Evolutionary conservation across 2,113 vertebrate species (phyloP), one percentile per base, ranked within the genome.

Genomic region (Vicugna pacos): DNA sequence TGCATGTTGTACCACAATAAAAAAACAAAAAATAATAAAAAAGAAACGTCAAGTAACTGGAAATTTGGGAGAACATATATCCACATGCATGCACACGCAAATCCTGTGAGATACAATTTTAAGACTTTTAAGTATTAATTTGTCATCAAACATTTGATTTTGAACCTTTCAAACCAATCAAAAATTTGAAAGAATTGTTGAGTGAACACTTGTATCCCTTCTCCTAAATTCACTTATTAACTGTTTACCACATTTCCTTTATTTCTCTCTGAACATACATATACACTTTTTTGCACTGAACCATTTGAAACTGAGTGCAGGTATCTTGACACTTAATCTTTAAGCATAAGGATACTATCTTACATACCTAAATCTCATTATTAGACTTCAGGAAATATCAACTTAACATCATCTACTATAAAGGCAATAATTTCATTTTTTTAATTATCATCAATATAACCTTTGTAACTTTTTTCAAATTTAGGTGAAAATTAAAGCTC

Each of bases 401-500:
- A 87, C 35, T 85, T 81, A 84, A 30, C 82, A 81, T 80, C 48
- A 64, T 72, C 46, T 89, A 79, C 32, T 88, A 92, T 50, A 92
- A 64, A 79, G 9, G 24, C 35, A 93, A 76, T 73, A 60, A 82
- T 46, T 86, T 76, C 2, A 94, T 35, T 72, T 77, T 92, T 35
- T 5, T 84, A 91, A 77, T 30, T 87, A 35, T 42, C 54, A 77
- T 0, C 8, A 88, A 95, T 91, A 72, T 64, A 62, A 75, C 35
- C 65, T 89, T 35, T 76, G 73, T 22, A 69, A 62, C 1, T 42
- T 50, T 93, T 88, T 87, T 72, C 69, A 32, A 88, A 86, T 93
- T 87, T 58, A 93, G n/a, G 16, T 91, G 62, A 82, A 94, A 93
- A 95, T 28, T 70, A 65, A 89, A 83, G 24, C 75, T 87, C n/a